These are phyloP conservation scores for Platygyra sinensis DNA, from an alignment of 64 coral and sea anemone genomes.

Conservation along the genomic window DNA sequence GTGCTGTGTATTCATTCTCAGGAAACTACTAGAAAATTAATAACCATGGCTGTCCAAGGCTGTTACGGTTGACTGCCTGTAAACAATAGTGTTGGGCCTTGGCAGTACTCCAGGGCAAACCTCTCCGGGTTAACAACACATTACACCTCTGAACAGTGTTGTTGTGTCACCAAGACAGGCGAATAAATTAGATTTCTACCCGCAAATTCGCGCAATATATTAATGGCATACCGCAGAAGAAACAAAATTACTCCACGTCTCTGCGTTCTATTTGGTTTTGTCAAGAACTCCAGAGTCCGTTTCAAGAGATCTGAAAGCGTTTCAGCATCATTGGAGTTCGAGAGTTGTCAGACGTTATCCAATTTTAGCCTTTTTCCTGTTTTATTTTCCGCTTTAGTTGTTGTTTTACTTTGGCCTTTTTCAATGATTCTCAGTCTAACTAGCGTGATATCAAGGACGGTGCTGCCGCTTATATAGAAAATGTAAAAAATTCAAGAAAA, in stretches of 20 bases:
- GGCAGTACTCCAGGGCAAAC: neutral
- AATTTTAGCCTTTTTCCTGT: conserved; percentile 7
- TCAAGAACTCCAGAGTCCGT: neutral
- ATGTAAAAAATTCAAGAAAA: neutral
- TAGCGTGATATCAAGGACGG: neutral
- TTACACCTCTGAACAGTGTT: neutral
- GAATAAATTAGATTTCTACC: conserved; percentile 7
- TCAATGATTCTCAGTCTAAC: neutral
- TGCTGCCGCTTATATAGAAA: neutral
- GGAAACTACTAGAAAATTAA: neutral
- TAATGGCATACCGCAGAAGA: conserved; percentile 15
- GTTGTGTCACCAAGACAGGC: conserved; percentile 2
- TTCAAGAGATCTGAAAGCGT: neutral
- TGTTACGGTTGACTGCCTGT: neutral
- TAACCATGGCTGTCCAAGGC: neutral
- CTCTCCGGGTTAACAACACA: neutral
- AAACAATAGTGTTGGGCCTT: conserved; percentile 23
- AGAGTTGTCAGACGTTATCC: neutral
- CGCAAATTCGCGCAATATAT: neutral
- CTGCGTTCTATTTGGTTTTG: neutral
- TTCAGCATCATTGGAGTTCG: neutral
- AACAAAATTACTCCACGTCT: conserved; percentile 8
- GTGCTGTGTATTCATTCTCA: neutral
- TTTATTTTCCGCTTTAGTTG: neutral
- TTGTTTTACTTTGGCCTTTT: neutral